These are phyloP conservation scores for Cantharis lateralis DNA, from an alignment of 2,888 invertebrate genomes.

Conservation along the genomic window DNA sequence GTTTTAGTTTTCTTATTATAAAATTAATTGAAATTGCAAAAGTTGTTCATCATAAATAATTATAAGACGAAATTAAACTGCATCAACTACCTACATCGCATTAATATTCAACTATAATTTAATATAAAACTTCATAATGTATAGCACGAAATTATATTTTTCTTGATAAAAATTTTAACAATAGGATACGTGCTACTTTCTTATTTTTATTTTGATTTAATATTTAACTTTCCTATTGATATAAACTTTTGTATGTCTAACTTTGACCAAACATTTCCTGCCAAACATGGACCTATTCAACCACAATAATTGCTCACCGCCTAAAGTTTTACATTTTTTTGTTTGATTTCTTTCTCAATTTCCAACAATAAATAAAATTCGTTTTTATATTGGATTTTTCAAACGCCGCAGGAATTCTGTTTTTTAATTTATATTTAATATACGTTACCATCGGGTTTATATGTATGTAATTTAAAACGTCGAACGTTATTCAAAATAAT, in stretches of 20 bases:
- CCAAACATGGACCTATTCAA: slow-evolving; percentile 19
- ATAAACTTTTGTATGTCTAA: slow-evolving; percentile 17
- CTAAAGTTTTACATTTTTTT: slow-evolving; percentile 17
- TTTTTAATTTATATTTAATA: not conserved
- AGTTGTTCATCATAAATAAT: not conserved
- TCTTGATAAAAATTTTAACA: not conserved
- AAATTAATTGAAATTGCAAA: not conserved
- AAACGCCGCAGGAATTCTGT: not conserved
- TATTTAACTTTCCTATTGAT: slow-evolving; percentile 13
- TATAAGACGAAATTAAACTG: not conserved
- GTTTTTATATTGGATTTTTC: not conserved
- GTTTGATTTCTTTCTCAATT: slow-evolving; percentile 5
- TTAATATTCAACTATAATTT: not conserved
- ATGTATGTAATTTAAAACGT: not conserved
- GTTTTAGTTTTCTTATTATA: not conserved
- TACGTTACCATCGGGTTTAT: not conserved
- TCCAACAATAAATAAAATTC: not conserved
- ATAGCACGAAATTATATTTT: not conserved
- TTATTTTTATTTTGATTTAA: slow-evolving; percentile 13
- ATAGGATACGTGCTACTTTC: slow-evolving; percentile 7
- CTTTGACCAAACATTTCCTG: slow-evolving; percentile 20
- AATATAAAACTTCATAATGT: not conserved
- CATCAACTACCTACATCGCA: not conserved
- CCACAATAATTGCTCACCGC: slow-evolving; percentile 14
- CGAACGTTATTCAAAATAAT: not conserved